Evolutionary conservation across 2,797 vertebrate genomes (phyloP), one percentile per base, ranked within the genome.

Genomic region (Tapera naevia): DNA sequence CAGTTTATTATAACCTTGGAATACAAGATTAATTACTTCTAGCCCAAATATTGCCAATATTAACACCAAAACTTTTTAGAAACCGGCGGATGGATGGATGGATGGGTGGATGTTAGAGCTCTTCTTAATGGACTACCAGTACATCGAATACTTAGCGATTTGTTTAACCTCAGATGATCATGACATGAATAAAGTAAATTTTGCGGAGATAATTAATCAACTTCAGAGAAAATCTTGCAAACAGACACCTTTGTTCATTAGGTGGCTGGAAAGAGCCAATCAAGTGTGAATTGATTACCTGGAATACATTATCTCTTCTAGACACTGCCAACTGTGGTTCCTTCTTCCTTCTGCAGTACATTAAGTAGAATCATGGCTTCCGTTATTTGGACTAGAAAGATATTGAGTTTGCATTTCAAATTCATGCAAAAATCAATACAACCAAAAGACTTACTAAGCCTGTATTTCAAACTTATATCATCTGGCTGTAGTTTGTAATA

Each of bases 211-310:
- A 95, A 97, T 96, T 96, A 95, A 96, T 96, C 91, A 96, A 41
- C 64, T 95, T 95, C 79, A 90, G 83, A 80, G 73, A 64, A 95
- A 92, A 90, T 19, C 41, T 86, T 91, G 30, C 76, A 86, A 88
- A 92, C 17, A 14, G 79, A 43, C 39, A 95, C 93, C 67, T 95
- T 94, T 95, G 92, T 89, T 95, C 79, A 95, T 96, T 93, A 97
- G 76, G 71, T 91, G 70, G n/a, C 76, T 93, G 76, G 86, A 94
- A 89, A 80, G 67, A 96, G 64, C 65, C 94, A 96, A 41, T 86
- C 90, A 96, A 96, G 81, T 80, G 96, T 93, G 72, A 97, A 94
- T 78, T 94, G 95, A 95, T 95, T 97, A 93, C 91, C 93, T 97
- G 51, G 73, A 95, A 95, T 95, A 80, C 39, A 96, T 95, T 95